These are phyloP conservation scores for Saccostrea glomerata DNA, from an alignment of 1,140 invertebrate species.

Conservation along the genomic window DNA sequence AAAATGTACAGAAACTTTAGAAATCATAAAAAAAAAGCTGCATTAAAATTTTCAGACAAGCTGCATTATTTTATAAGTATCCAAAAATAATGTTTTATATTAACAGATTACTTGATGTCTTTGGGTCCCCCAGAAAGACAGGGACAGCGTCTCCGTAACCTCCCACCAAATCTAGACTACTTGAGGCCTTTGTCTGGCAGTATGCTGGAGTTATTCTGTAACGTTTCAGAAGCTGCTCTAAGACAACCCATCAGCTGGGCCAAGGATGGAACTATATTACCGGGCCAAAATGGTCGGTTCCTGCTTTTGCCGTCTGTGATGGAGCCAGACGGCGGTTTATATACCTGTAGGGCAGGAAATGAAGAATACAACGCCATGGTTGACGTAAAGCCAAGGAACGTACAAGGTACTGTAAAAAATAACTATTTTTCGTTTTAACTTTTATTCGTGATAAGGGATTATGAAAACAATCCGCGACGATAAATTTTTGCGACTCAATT, in stretches of 20 bases:
- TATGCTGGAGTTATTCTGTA: not conserved
- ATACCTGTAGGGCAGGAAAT: not conserved
- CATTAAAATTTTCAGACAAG: no score
- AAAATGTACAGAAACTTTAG: no score
- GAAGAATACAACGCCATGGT: not conserved
- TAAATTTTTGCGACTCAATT: no score
- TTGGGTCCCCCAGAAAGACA: slow-evolving; percentile 1
- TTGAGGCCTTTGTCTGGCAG: not conserved
- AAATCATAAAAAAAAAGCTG: not conserved
- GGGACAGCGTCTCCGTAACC: not conserved
- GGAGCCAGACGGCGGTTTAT: not conserved
- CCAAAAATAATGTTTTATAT: not conserved
- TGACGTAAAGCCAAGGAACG: not conserved
- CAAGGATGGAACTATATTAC: not conserved
- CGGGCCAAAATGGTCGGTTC: not conserved
- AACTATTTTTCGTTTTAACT: no score
- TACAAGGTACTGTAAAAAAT: not conserved
- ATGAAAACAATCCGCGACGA: no score
- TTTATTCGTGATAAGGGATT: no score
- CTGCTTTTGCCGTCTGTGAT: not conserved
- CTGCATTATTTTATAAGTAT: not conserved
- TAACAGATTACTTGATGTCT: not conserved
- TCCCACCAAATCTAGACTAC: not conserved
- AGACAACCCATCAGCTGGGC: not conserved
- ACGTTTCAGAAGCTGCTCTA: not conserved